These are phyloP conservation scores for Alloscopus bannaensis DNA, from an alignment of 2,888 invertebrate species.

Conservation along the genomic window DNA sequence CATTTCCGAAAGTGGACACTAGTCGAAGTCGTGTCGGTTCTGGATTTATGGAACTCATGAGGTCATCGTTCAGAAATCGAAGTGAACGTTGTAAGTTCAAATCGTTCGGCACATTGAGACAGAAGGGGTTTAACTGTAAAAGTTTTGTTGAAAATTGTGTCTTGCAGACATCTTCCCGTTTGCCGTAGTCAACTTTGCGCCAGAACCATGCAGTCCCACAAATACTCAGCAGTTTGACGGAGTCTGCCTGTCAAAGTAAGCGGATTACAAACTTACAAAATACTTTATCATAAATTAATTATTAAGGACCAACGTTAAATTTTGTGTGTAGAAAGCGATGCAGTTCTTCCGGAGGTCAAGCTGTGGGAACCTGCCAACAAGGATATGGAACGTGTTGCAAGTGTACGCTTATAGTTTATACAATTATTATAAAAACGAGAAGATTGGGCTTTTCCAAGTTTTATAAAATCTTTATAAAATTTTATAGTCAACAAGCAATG, in stretches of 20 bases:
- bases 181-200: conserved; percentile 45
- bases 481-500: conserved; percentile 52
- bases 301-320: background rate
- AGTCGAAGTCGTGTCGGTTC: no score
- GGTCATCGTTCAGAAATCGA: background rate
- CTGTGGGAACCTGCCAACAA: conserved; percentile 42
- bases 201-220: conserved; percentile 57
- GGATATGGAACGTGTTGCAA: conserved; percentile 57
- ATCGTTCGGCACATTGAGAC: background rate
- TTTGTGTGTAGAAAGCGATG: conserved; percentile 42
- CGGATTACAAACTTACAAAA: no score
- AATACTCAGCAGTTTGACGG: conserved; percentile 48
- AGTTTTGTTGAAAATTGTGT: background rate
- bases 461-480: conserved; percentile 7
- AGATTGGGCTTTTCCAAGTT: background rate
- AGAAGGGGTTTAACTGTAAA: no score
- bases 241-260: conserved; percentile 47
- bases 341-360: conserved; percentile 45
- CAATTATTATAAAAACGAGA: background rate
- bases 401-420: conserved; percentile 30
- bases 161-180: conserved; percentile 46
- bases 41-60: no score
- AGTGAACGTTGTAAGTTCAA: conserved; percentile 20
- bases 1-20: background rate
- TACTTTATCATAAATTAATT: conserved; percentile 6